Base-by-base conservation (phyloP, 2,888 invertebrate genomes). In the Mellilla xanthometata region DNA sequence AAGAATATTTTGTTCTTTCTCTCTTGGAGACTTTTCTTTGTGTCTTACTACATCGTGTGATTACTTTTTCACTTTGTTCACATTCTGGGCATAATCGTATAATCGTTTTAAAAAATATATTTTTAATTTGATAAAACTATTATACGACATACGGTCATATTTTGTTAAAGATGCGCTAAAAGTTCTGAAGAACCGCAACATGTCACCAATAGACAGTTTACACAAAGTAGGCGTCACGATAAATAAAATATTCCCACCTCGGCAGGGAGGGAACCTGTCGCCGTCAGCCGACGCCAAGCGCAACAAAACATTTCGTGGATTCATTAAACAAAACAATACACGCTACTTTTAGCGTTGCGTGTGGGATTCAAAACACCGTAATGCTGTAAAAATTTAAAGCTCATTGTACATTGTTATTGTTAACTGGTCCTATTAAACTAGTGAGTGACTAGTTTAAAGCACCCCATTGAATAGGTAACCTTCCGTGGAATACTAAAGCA, bases 191-290 rank as follows among this genome's bases (percentile, higher is more conserved):
- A 19, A 19, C 4, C 15, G 15, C 15, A 19, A 19, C 6, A 19
- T 5, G 3, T 1, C 4, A 3, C 3, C 15, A 6, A 19, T 19
- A 57, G 61, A 34, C 47, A 54, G 43, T 66, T 68, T 67, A 38
- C 68, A 72, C 61, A 60, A 50, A 26, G 39, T 45, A 39, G 53
- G 49, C 54, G 50, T 61, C 60, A 62, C 60, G 58, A 61, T 59
- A 59, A 60, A 60, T 62, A 56, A 57, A 60, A 56, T 43, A 56
- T 56, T 60, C 47, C 60, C 55, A 59, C 60, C 54, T 62, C 43
- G 50, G 54, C 56, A 60, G 42, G 24, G n/a, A n/a, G n/a, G 30
- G 31, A 38, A 24, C 31, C 26, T 24, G 24, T 24, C 34, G 27
- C 48, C 36, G 44, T 33, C 34, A 41, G 4, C 24, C 24, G 24